A percentile compares a stretch with the other conserved stretches of the same genome.
Evolutionary conservation across 2,797 vertebrate species (phyloP).

Genomic region (Triplophysa yarkandensis): DNA sequence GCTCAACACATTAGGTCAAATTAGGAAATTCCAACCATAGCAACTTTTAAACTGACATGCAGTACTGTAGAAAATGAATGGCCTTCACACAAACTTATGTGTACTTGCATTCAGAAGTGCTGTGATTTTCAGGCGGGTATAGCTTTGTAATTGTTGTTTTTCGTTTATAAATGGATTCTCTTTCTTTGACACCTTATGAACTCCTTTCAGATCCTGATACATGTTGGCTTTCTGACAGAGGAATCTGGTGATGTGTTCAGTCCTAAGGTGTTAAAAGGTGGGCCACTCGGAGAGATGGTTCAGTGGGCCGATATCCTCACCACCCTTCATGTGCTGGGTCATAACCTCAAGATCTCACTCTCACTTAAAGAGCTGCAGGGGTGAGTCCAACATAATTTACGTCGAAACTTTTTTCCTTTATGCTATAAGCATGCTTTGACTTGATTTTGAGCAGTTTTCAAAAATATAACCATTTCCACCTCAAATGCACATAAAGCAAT

Average conservation of each 20-base stretch:
- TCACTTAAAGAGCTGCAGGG: constrained; percentile 95
- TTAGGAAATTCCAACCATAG: too few species aligned
- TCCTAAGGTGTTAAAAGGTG: constrained; percentile 93
- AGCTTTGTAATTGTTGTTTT: not conserved
- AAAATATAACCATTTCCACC: not conserved
- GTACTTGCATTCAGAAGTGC: not conserved
- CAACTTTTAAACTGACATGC: not conserved
- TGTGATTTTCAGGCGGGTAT: not conserved
- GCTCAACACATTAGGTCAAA: too few species aligned
- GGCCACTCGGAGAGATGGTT: constrained; percentile 96
- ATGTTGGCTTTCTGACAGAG: constrained; percentile 96
- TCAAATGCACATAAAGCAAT: not conserved
- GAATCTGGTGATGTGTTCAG: constrained; percentile 97
- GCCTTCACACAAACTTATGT: not conserved
- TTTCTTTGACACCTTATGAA: not conserved
- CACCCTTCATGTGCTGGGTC: constrained; percentile 90
- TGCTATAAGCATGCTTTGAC: not conserved
- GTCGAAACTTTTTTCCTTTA: not conserved
- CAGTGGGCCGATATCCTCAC: constrained; percentile 98
- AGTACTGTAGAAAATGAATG: not conserved
- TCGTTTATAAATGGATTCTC: not conserved
- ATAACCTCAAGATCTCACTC: constrained; percentile 85
- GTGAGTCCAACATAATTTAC: constrained; percentile 73
- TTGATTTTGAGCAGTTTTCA: too few species aligned
- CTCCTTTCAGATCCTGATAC: constrained; percentile 84